Percentiles rank a stretch among this genome's conserved stretches.
These are phyloP conservation scores for Chaitophorus viminalis DNA, from an alignment of 2,888 invertebrate species.

Conservation along the genomic window DNA sequence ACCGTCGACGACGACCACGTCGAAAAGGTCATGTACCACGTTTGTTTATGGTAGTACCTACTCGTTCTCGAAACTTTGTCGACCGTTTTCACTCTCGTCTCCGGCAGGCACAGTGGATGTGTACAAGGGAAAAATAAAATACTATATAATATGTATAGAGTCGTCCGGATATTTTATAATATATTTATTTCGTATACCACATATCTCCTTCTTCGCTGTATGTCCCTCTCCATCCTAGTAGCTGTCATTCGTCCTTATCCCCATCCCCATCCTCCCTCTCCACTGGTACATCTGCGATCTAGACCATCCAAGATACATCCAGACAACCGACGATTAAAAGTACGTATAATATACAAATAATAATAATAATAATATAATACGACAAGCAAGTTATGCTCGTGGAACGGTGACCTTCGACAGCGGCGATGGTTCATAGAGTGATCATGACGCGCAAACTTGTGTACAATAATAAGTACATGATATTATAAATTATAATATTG, in stretches of 20 bases:
- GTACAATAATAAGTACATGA: neutral
- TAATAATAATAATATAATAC: neutral
- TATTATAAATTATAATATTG: too few relatives aligned
- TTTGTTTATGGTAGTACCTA: slow-evolving; percentile 26
- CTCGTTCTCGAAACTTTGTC: slow-evolving; percentile 21
- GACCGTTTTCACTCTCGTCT: neutral
- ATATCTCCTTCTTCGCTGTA: neutral
- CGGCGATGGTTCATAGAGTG: too few relatives aligned
- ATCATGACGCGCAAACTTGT: slow-evolving; percentile 1
- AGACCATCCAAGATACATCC: neutral
- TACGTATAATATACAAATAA: too few relatives aligned
- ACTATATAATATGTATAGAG: neutral
- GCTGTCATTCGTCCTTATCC: too few relatives aligned
- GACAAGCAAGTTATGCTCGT: neutral
- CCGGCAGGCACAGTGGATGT: neutral
- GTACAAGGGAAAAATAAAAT: neutral
- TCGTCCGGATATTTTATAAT: slow-evolving; percentile 7
- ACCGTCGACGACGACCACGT: slow-evolving; percentile 2
- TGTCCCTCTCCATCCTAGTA: neutral
- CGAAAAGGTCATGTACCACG: slow-evolving; percentile 37
- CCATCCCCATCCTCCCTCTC: too few relatives aligned
- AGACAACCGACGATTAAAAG: slow-evolving; percentile 2
- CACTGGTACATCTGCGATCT: neutral
- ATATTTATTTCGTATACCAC: neutral
- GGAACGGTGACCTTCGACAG: neutral